A percentile compares a stretch with the other conserved stretches of the same genome.
Conservation (phyloP, 2,888 invertebrate species). For the Apamea crenata region DNA sequence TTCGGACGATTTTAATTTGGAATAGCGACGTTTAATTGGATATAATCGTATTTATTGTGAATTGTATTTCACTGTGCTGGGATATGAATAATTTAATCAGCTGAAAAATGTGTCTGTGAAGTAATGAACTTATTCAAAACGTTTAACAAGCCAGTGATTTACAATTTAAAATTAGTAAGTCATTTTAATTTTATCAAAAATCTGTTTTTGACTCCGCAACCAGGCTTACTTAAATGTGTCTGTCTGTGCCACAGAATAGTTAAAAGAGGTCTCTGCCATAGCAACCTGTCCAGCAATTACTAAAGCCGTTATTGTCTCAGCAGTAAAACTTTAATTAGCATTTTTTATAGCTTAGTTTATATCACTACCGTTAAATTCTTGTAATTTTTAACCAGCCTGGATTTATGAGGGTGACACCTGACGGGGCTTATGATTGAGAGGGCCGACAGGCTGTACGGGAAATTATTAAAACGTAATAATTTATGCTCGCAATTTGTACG, state of each 20-base stretch:
- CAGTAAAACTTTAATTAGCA: slow-evolving; percentile 54
- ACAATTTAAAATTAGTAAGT: slow-evolving; percentile 6
- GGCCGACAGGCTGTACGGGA: slow-evolving; percentile 82
- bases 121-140: slow-evolving; percentile 17
- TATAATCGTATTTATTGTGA: slow-evolving; percentile 42
- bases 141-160: slow-evolving; percentile 12
- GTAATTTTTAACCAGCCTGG: slow-evolving; percentile 83
- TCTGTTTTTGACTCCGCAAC: slow-evolving; percentile 3
- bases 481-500: slow-evolving; percentile 90
- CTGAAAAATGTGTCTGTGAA: slow-evolving; percentile 25
- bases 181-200: not conserved
- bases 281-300: slow-evolving; percentile 23
- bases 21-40: slow-evolving; percentile 60
- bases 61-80: slow-evolving; percentile 42
- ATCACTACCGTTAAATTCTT: slow-evolving; percentile 69
- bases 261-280: not conserved
- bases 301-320: slow-evolving; percentile 15
- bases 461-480: slow-evolving; percentile 88
- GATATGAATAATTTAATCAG: slow-evolving; percentile 29
- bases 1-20: slow-evolving; percentile 76
- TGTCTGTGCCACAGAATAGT: not conserved
- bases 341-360: slow-evolving; percentile 63
- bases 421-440: slow-evolving; percentile 81
- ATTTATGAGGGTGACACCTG: slow-evolving; percentile 88
- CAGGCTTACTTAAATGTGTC: not conserved